These are phyloP conservation scores for Chaetops frenatus DNA, from an alignment of 2,113 vertebrate genomes.

Conservation along the genomic window DNA sequence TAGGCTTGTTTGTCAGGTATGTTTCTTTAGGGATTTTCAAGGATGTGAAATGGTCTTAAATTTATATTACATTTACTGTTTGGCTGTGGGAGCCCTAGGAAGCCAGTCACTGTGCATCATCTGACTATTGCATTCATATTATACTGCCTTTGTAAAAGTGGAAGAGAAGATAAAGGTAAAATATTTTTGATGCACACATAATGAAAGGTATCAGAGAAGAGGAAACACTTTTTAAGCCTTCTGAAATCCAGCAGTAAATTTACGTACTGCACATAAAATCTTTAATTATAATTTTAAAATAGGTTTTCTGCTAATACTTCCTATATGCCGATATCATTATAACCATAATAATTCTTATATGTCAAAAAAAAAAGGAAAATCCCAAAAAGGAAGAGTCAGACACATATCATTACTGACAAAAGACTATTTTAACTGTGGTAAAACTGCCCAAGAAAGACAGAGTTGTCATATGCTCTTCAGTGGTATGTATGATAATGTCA, in stretches of 20 bases:
- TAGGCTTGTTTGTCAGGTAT: neutral
- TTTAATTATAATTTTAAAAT: neutral
- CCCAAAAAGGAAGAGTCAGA: neutral
- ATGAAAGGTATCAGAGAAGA: neutral
- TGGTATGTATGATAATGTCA: neutral
- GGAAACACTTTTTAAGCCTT: neutral
- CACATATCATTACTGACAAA: neutral
- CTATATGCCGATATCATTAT: neutral
- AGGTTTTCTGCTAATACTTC: neutral
- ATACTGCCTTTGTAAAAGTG: neutral
- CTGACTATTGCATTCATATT: neutral
- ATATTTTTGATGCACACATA: neutral
- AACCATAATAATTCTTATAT: neutral
- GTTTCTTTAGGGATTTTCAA: neutral
- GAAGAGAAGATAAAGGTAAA: neutral
- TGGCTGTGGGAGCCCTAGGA: neutral
- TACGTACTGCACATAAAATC: neutral
- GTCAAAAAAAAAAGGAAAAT: neutral
- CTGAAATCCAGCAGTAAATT: neutral
- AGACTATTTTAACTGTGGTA: neutral
- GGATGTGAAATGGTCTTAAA: neutral
- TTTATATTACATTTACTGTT: constrained; percentile 1
- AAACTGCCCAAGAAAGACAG: neutral
- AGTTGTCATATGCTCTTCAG: neutral
- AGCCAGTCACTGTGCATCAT: neutral